These are phyloP conservation scores for Linepithema humile DNA, from an alignment of 1,140 invertebrate species.

Conservation along the genomic window DNA sequence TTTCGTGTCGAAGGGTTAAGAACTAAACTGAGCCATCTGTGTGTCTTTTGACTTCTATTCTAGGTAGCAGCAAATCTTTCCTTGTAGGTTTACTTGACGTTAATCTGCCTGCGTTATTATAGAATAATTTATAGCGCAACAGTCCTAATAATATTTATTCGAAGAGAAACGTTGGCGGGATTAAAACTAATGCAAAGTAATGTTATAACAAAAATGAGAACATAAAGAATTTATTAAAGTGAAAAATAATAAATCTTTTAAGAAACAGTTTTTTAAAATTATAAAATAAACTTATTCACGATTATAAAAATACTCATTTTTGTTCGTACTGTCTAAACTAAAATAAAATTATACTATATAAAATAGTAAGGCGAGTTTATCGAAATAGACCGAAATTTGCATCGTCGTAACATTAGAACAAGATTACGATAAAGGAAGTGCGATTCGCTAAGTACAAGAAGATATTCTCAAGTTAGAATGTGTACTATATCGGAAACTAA, in stretches of 20 bases:
- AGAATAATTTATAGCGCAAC: conserved; percentile 57
- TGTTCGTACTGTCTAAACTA: too few relatives aligned
- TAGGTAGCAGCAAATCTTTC: conserved; percentile 46
- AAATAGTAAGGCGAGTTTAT: too few relatives aligned
- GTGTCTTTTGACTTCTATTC: conserved; percentile 45
- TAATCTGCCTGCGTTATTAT: conserved; percentile 46
- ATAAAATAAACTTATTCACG: not conserved
- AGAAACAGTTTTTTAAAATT: too few relatives aligned
- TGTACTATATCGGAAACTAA: conserved; percentile 5
- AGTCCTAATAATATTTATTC: conserved; percentile 56
- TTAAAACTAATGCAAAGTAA: conserved; percentile 20
- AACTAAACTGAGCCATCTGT: conserved; percentile 59
- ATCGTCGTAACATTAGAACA: not conserved
- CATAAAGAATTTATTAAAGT: not conserved
- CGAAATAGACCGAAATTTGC: too few relatives aligned
- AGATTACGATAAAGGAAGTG: not conserved
- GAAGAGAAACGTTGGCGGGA: conserved; percentile 40
- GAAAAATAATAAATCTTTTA: not conserved
- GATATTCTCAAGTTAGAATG: conserved; percentile 1
- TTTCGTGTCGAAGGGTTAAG: conserved; percentile 66
- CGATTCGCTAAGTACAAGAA: not conserved
- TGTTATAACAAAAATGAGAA: not conserved
- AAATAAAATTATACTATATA: too few relatives aligned
- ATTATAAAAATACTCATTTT: not conserved
- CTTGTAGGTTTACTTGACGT: conserved; percentile 12